Evolutionary conservation across 2,888 invertebrate species (phyloP).

Genomic region (Glyphotaelius pellucidus): DNA sequence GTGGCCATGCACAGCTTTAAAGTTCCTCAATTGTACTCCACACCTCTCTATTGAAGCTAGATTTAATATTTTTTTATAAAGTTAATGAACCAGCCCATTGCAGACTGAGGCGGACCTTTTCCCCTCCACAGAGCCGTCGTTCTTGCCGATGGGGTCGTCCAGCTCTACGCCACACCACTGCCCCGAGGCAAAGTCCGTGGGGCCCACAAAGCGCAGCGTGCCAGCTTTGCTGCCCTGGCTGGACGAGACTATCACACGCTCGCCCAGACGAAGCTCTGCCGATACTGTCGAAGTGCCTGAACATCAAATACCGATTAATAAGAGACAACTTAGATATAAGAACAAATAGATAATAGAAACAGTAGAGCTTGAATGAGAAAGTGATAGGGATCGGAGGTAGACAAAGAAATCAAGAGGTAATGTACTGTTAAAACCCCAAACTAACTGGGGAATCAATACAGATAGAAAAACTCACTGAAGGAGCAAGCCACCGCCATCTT

Average conservation of each 20-base stretch:
- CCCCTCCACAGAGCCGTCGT: constrained; percentile 96
- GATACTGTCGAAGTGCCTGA: constrained; percentile 63
- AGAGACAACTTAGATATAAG: background rate
- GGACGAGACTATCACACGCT: constrained; percentile 93
- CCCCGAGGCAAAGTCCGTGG: constrained; percentile 93
- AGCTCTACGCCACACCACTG: constrained; percentile 98
- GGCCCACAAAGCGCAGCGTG: constrained; percentile 89
- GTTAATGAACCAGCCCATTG: background rate
- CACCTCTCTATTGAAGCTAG: too few relatives aligned
- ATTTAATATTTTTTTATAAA: background rate
- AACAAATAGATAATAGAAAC: too few relatives aligned
- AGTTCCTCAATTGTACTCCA: too few relatives aligned
- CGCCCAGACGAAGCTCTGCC: constrained; percentile 88
- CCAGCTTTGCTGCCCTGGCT: constrained; percentile 94
- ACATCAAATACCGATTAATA: background rate
- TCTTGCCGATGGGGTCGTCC: constrained; percentile 95
- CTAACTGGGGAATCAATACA: background rate
- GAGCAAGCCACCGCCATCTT: too few relatives aligned
- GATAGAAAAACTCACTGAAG: background rate
- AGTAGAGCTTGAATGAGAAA: too few relatives aligned
- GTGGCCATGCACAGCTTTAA: too few relatives aligned
- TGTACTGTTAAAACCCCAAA: background rate
- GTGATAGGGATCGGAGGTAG: background rate
- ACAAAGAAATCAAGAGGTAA: background rate
- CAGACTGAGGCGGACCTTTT: constrained; percentile 81